Base-by-base conservation (phyloP, 2,888 invertebrate genomes). In the Mesodorylaimus sp. region DNA sequence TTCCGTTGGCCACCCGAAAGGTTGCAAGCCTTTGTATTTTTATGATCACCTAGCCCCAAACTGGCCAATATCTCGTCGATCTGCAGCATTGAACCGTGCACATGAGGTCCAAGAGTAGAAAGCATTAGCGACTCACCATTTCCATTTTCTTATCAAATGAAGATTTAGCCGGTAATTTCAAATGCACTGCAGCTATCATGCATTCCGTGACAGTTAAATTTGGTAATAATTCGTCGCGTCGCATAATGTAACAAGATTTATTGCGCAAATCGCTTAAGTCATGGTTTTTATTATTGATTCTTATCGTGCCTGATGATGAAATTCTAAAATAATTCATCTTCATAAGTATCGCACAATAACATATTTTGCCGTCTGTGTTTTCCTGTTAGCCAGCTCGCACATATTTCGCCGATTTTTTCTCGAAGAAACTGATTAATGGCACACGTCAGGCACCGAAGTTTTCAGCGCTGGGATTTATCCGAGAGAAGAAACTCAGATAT, bases 1-100 rank as follows among this genome's bases (percentile, higher is more conserved):
- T 89, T 91, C 61, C 78, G 78, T 70, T 91, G 84, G 1, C 89
- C 89, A 7, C 89, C 88, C 16, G 87, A 88, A 41, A 91, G 72
- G 43, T 75, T 71, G 2, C 73, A 74, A 0, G 83, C 80, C 55
- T 77, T 72, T 0, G 83, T 83, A 59, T 78, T 71, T 39, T 77
- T 71, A 58, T 83, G 79, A 56, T 83, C 81, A 56, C 77, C 77
- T 39, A 93, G 72, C 5, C 87, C 82, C 43, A 93, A 72, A 44
- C 83, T 82, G 25, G 79, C 76, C 23, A 93, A 73, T 59, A 89
- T 88, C 60, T 87, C 83, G 66, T 81, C 78, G 50, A 87, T 77
- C 89, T 91, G 56, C 0, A 54, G 51, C 27, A n/a, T n/a, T n/a
- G n/a, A n/a, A n/a, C n/a, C n/a, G n/a, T n/a, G n/a, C n/a, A n/a